Evolutionary conservation across 2,888 invertebrate genomes (phyloP).

Genomic region (Synergus umbraculus): DNA sequence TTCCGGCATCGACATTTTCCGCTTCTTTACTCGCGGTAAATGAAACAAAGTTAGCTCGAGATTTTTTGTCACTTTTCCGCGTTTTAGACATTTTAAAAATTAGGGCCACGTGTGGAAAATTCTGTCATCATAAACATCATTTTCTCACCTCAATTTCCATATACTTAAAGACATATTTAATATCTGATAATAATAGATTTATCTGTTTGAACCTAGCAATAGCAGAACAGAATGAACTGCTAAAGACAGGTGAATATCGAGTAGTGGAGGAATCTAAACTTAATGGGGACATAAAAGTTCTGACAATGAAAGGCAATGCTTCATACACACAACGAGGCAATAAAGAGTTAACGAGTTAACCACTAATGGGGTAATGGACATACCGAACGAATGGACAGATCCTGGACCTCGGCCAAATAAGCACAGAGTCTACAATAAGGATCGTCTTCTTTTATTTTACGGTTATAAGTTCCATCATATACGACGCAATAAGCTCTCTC

Average conservation of each 20-base stretch:
- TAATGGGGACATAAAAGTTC: conserved; percentile 57
- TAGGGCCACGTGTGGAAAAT: neutral
- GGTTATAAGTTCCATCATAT: neutral
- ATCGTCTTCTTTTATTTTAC: conserved; percentile 20
- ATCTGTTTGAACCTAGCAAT: neutral
- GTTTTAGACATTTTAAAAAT: neutral
- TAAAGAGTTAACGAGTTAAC: conserved; percentile 73
- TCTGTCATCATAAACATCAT: no score
- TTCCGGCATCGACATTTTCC: conserved; percentile 41
- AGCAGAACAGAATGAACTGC: conserved; percentile 30
- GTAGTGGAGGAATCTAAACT: conserved; percentile 11
- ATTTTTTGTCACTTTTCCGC: neutral
- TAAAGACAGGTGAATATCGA: conserved; percentile 11
- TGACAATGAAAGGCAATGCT: conserved; percentile 67
- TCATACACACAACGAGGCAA: conserved; percentile 65
- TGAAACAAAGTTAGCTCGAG: conserved; percentile 39
- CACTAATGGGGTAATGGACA: conserved; percentile 75
- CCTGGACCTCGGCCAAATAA: conserved; percentile 71
- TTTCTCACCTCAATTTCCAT: no score
- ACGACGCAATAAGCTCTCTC: conserved; percentile 7
- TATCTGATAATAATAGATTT: neutral
- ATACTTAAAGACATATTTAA: no score
- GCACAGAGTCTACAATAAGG: conserved; percentile 51
- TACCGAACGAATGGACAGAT: conserved; percentile 59
- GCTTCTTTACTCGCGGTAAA: conserved; percentile 41